A percentile compares a stretch with the other conserved stretches of the same genome.
Conservation (phyloP, 1,140 invertebrate species). For the Drosophila kepulauana region DNA sequence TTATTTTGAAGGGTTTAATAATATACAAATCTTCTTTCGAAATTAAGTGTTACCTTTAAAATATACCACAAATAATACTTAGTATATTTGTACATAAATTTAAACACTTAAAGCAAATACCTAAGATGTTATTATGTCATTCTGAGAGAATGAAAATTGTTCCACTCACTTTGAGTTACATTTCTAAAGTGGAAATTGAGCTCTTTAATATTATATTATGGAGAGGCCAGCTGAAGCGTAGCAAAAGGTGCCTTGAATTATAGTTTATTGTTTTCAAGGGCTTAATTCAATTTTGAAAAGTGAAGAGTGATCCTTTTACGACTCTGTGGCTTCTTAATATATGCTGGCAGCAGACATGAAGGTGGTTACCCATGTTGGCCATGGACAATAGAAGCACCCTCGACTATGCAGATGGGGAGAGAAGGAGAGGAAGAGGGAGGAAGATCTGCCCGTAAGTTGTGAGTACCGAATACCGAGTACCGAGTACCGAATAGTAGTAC, state of each 20-base stretch:
- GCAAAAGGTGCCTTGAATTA: background rate
- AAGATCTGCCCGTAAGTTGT: background rate
- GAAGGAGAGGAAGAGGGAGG: background rate
- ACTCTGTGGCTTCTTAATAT: background rate
- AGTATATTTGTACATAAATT: too few relatives aligned
- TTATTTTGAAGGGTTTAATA: too few relatives aligned
- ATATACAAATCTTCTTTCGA: too few relatives aligned
- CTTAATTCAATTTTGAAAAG: background rate
- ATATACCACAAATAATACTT: too few relatives aligned
- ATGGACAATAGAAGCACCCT: slow-evolving; percentile 18
- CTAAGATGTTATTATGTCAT: too few relatives aligned
- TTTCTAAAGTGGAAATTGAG: too few relatives aligned
- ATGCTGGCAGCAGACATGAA: slow-evolving; percentile 5
- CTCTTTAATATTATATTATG: too few relatives aligned
- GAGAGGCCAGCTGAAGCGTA: too few relatives aligned
- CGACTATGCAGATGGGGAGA: background rate
- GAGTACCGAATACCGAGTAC: background rate
- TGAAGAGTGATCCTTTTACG: slow-evolving; percentile 6
- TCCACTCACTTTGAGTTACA: too few relatives aligned
- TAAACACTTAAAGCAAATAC: too few relatives aligned
- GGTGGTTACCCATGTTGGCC: slow-evolving; percentile 15
- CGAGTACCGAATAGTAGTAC: slow-evolving; percentile 47
- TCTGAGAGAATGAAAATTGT: too few relatives aligned
- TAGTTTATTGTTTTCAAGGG: background rate
- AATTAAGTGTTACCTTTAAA: too few relatives aligned